Percentiles rank a stretch among this genome's conserved stretches.
These are phyloP conservation scores for Halictus rubicundus DNA, from an alignment of 1,140 invertebrate genomes.

Conservation along the genomic window DNA sequence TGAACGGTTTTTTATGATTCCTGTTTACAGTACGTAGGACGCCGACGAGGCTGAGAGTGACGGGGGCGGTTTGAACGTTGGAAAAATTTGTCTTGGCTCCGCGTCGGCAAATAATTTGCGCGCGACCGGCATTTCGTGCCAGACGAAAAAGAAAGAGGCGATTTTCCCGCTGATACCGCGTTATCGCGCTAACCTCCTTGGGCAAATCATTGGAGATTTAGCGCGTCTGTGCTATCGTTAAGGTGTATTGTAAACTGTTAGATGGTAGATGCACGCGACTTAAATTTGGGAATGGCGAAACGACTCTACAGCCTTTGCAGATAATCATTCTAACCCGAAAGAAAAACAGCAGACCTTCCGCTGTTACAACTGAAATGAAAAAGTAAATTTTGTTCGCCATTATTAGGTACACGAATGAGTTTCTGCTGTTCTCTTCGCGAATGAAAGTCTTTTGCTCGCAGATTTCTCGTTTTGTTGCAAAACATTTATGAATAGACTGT, in stretches of 20 bases:
- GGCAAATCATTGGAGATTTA: slow-evolving; percentile 42
- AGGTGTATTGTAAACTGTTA: neutral
- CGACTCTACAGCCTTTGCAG: neutral
- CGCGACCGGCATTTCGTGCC: slow-evolving; percentile 33
- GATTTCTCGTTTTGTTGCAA: too few species aligned
- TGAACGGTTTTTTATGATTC: too few species aligned
- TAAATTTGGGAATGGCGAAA: neutral
- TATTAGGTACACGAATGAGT: too few species aligned
- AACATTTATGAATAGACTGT: too few species aligned
- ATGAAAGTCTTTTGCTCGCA: too few species aligned
- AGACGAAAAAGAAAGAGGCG: slow-evolving; percentile 32
- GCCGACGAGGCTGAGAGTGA: neutral
- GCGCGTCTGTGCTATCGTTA: slow-evolving; percentile 9
- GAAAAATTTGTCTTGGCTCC: neutral
- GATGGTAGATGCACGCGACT: slow-evolving; percentile 4
- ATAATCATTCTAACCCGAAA: neutral
- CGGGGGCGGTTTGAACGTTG: neutral
- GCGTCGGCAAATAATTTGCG: slow-evolving; percentile 7
- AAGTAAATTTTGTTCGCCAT: too few species aligned
- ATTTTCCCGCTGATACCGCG: slow-evolving; percentile 33
- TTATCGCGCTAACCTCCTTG: slow-evolving; percentile 44
- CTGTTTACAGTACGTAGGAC: neutral
- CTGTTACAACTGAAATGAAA: too few species aligned
- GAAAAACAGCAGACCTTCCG: too few species aligned
- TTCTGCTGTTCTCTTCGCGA: too few species aligned